These are phyloP conservation scores for Cantharis rustica DNA, from an alignment of 2,888 invertebrate species.

Conservation along the genomic window DNA sequence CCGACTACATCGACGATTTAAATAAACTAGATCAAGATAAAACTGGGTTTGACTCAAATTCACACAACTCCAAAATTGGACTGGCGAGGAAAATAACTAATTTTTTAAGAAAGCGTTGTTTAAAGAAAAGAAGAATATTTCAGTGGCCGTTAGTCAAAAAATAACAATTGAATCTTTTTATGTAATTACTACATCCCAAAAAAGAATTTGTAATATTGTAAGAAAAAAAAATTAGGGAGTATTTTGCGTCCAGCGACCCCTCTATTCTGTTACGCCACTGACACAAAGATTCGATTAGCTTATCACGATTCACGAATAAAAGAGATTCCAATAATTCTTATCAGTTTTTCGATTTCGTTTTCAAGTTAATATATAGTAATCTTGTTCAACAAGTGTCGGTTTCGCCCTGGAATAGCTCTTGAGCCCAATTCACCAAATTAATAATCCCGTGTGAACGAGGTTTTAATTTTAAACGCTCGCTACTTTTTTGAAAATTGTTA, in stretches of 20 bases:
- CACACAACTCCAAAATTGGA: conserved; percentile 28
- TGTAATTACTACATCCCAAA: too few relatives aligned
- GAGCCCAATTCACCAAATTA: neutral
- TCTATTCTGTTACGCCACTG: neutral
- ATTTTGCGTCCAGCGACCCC: neutral
- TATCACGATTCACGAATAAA: neutral
- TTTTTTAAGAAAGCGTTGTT: conserved; percentile 44
- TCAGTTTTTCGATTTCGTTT: neutral
- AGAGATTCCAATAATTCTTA: neutral
- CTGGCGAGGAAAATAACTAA: conserved; percentile 47
- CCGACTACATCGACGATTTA: neutral
- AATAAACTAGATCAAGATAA: neutral
- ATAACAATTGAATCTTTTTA: neutral
- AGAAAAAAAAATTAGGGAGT: neutral
- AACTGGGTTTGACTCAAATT: neutral
- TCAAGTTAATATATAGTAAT: neutral
- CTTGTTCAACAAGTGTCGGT: neutral
- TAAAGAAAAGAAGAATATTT: conserved; percentile 19
- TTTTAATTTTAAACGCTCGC: neutral
- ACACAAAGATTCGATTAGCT: neutral
- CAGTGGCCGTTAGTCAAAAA: neutral
- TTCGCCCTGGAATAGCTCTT: neutral
- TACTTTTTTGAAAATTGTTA: neutral
- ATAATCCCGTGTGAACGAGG: neutral
- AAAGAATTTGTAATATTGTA: neutral